Conservation (phyloP, 2,888 invertebrate genomes). For the Agrotis ipsilon region DNA sequence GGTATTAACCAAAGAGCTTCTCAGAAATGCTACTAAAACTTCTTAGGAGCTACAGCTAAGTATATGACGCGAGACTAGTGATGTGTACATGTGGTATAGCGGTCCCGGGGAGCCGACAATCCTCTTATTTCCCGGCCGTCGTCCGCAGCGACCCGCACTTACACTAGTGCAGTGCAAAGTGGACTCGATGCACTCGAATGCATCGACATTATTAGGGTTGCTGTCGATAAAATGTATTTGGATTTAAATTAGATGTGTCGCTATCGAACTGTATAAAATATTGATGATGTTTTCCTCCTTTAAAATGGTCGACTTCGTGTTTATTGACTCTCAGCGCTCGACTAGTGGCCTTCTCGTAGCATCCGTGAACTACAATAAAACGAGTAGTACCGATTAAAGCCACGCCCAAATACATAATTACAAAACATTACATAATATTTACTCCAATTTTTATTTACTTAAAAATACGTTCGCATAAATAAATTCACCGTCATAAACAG, state of each 20-base stretch:
- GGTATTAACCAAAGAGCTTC: constrained; percentile 18
- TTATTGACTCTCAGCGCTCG: too few species aligned
- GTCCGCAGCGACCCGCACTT: constrained; percentile 70
- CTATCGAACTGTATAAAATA: background rate
- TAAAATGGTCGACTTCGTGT: too few species aligned
- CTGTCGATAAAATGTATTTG: constrained; percentile 23
- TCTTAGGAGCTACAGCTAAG: constrained; percentile 3
- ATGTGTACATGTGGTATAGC: constrained; percentile 42
- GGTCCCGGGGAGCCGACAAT: constrained; percentile 62
- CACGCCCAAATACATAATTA: too few species aligned
- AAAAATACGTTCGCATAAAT: background rate
- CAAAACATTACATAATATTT: too few species aligned
- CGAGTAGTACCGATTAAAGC: too few species aligned
- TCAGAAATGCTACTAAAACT: constrained; percentile 8
- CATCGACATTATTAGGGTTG: constrained; percentile 67
- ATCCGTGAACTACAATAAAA: too few species aligned
- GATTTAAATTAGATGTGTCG: background rate
- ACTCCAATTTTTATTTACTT: too few species aligned
- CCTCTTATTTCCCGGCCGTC: constrained; percentile 72
- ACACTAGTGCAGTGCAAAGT: constrained; percentile 67
- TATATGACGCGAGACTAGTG: constrained; percentile 31
- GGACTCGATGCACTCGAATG: constrained; percentile 73
- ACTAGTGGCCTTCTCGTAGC: too few species aligned
- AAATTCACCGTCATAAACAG: background rate
- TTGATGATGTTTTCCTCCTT: too few species aligned